Conservation (phyloP, 2,888 invertebrate genomes). For the Halictus ligatus region DNA sequence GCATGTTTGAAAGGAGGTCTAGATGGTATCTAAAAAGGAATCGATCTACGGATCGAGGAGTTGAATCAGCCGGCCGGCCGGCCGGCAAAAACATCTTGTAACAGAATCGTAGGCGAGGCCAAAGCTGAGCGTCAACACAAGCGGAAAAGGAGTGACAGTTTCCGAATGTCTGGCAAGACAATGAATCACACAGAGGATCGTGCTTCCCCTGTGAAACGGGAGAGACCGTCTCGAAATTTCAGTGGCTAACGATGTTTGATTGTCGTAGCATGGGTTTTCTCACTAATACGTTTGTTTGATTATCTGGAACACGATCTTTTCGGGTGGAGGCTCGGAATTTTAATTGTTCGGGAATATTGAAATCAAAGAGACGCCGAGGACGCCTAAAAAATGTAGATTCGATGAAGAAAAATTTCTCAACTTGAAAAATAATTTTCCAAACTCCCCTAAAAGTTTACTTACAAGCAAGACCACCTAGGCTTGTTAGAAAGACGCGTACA, state of each 20-base stretch:
- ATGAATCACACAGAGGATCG: constrained; percentile 41
- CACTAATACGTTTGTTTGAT: constrained; percentile 22
- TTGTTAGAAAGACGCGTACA: no score
- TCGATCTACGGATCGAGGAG: constrained; percentile 12
- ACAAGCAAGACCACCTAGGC: no score
- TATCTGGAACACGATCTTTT: constrained; percentile 1
- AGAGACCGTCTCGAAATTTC: constrained; percentile 46
- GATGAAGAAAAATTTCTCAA: no score
- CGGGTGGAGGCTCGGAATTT: not conserved
- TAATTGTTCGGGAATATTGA: not conserved
- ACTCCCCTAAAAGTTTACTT: no score
- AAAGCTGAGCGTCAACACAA: constrained; percentile 11
- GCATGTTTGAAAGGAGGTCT: not conserved
- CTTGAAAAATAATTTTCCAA: no score
- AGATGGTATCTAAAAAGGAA: not conserved
- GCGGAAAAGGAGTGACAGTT: constrained; percentile 57
- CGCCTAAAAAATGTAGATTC: not conserved
- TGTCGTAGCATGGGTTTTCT: not conserved
- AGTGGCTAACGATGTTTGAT: not conserved
- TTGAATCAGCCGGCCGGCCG: constrained; percentile 12
- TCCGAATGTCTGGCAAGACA: constrained; percentile 55
- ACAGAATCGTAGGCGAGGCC: constrained; percentile 25
- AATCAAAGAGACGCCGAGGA: not conserved
- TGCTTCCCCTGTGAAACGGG: constrained; percentile 48
- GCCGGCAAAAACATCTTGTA: constrained; percentile 23